Evolutionary conservation across 1,140 invertebrate species (phyloP).

Genomic region (Dendrolimus punctatus): DNA sequence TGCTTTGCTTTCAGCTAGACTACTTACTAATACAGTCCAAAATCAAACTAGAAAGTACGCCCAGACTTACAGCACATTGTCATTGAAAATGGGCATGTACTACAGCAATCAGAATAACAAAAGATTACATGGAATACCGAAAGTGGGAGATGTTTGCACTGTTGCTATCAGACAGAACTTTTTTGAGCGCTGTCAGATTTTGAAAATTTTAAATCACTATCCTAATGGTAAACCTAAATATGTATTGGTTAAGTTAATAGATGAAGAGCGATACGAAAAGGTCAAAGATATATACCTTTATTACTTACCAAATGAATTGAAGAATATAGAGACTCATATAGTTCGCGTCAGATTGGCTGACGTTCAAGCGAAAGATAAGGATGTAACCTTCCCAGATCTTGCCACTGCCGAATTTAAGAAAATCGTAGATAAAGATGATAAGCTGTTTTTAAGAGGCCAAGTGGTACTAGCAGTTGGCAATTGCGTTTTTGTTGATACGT

Average conservation of each 20-base stretch:
- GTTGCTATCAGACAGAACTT: conserved; percentile 38
- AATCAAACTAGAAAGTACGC: conserved; percentile 33
- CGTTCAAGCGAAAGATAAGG: conserved; percentile 52
- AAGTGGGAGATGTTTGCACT: conserved; percentile 55
- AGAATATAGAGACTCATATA: conserved; percentile 35
- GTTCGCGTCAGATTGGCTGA: conserved; percentile 47
- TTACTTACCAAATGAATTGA: conserved; percentile 53
- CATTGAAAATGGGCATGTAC: conserved; percentile 53
- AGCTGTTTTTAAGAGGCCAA: conserved; percentile 42
- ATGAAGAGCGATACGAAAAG: conserved; percentile 45
- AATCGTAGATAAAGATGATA: conserved; percentile 34
- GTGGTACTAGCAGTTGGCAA: conserved; percentile 47
- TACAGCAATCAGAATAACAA: conserved; percentile 44
- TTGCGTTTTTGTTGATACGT: conserved; percentile 45
- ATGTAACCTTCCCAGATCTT: conserved; percentile 45
- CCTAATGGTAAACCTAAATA: conserved; percentile 36
- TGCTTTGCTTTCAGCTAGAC: conserved; percentile 39
- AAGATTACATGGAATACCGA: conserved; percentile 38
- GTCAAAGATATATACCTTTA: conserved; percentile 42
- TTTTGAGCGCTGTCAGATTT: conserved; percentile 50
- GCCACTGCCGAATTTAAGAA: conserved; percentile 34
- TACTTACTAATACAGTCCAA: conserved; percentile 33
- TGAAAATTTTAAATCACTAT: conserved; percentile 39
- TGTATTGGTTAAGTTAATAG: conserved; percentile 52
- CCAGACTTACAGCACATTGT: conserved; percentile 37